Evolutionary conservation across 2,797 vertebrate species (phyloP), one percentile per base, ranked within the genome.

Genomic region (Brotula barbata): DNA sequence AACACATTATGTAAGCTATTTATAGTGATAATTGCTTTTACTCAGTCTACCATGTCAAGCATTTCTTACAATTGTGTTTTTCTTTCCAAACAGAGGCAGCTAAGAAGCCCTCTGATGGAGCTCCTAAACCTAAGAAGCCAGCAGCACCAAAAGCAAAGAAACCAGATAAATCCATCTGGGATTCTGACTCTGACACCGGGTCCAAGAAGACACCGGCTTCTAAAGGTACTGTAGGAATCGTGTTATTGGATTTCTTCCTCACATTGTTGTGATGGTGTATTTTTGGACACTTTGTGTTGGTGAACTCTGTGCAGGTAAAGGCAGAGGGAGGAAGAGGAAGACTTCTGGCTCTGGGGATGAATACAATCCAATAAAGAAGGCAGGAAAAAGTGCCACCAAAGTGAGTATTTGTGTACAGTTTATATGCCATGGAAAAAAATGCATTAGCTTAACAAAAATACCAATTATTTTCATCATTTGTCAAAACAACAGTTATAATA

Each of bases 291-390:
- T 12, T 16, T 3, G 4, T 28, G 22, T 28, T 42, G 39, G 22
- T 62, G 6, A 14, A 3, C 49, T 40, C 12, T 51, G 15, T 49
- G 72, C 83, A 94, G 94, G 94, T 81, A 98, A 97, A 94, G 94
- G 95, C 21, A 88, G 95, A 75, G 96, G 95, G 39, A 96, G 91
- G 87, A 99, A 98, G 91, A 94, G 95, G 88, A 98, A 95, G 94
- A 81, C 85, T 41, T 98, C 97, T 2, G 93, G 91, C 57, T 98
- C 96, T 3, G 97, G 96, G 84, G 97, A 94, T 90, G 94, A 96
- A 20, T 98, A 95, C 86, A 95, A 87, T 62, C 96, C 97, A 7
- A 87, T 94, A 83, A 96, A 95, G 87, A 98, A 95, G 83, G 36
- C 75, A 0, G 59, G 85, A 15, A 95, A 94, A 56, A 71, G 89